phyloP scores from a whole-genome alignment of 2,113 vertebrate species.

The Paedocypris sp. region DNA sequence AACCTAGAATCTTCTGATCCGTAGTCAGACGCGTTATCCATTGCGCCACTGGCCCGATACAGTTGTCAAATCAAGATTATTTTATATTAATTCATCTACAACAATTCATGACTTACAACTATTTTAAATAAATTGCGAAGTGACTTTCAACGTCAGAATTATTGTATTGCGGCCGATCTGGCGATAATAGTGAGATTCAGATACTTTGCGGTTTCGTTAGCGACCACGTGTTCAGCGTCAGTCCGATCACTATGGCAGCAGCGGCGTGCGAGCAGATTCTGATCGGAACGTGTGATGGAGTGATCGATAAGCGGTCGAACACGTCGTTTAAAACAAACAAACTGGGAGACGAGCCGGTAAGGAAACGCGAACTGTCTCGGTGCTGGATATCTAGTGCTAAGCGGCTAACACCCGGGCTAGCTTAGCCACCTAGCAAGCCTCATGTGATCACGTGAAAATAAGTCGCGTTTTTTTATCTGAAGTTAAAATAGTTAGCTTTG shows the following conservation, averaged over 20 bases:
- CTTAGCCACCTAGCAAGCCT: background rate
- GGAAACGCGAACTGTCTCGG: background rate
- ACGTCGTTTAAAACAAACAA: constrained; percentile 50
- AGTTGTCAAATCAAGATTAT: background rate
- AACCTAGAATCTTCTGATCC: constrained; percentile 79
- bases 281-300: constrained; percentile 51
- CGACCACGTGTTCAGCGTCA: background rate
- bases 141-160: too few species aligned
- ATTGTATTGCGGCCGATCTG: too few species aligned
- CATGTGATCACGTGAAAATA: too few species aligned
- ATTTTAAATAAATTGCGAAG: background rate
- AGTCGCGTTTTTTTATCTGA: too few species aligned
- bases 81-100: background rate
- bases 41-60: constrained; percentile 69
- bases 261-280: constrained; percentile 23
- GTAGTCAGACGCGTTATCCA: constrained; percentile 78
- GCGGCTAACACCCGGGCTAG: background rate
- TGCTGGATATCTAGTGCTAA: background rate
- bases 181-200: too few species aligned
- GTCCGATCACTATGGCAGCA: background rate
- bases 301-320: constrained; percentile 27
- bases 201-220: background rate
- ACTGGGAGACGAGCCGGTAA: constrained; percentile 45
- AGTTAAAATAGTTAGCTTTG: too few species aligned
- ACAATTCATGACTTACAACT: background rate